phyloP scores from a whole-genome alignment of 2,888 invertebrate species.

The Desoria tigrina region DNA sequence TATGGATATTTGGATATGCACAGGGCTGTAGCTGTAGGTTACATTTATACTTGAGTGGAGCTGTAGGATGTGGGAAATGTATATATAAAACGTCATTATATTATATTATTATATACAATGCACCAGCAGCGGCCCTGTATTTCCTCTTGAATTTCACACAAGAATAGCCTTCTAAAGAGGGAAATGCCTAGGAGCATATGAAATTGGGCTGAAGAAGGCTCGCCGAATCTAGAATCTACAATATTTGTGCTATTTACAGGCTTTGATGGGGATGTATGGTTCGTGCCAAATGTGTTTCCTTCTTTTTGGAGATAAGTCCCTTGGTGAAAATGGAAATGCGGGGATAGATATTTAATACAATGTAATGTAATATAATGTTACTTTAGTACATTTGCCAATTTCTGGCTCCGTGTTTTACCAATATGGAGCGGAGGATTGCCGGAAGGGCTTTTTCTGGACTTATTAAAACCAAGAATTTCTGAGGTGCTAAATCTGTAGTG shows the following conservation, averaged over 20 bases:
- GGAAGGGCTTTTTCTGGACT: too few species aligned
- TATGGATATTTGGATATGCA: too few species aligned
- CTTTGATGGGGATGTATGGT: conserved; percentile 17
- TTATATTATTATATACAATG: too few species aligned
- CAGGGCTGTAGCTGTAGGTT: too few species aligned
- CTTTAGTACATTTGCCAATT: conserved; percentile 11
- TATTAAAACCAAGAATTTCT: too few species aligned
- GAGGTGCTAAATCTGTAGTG: too few species aligned
- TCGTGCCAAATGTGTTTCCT: conserved; percentile 16
- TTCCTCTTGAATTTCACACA: too few species aligned
- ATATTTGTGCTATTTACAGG: conserved; percentile 17
- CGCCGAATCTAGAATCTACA: conserved; percentile 13
- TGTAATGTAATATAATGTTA: neutral
- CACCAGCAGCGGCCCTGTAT: too few species aligned
- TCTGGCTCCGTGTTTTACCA: neutral
- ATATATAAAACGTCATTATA: too few species aligned
- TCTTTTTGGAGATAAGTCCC: conserved; percentile 14
- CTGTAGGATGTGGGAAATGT: too few species aligned
- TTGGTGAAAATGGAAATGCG: conserved; percentile 12
- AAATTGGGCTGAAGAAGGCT: conserved; percentile 12
- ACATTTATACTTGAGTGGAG: too few species aligned
- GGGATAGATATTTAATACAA: neutral
- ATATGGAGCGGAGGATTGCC: too few species aligned
- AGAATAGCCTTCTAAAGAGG: neutral
- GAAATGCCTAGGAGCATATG: neutral